These are phyloP conservation scores for Buphagus erythrorhynchus DNA, from an alignment of 2,797 vertebrate genomes.

Conservation along the genomic window DNA sequence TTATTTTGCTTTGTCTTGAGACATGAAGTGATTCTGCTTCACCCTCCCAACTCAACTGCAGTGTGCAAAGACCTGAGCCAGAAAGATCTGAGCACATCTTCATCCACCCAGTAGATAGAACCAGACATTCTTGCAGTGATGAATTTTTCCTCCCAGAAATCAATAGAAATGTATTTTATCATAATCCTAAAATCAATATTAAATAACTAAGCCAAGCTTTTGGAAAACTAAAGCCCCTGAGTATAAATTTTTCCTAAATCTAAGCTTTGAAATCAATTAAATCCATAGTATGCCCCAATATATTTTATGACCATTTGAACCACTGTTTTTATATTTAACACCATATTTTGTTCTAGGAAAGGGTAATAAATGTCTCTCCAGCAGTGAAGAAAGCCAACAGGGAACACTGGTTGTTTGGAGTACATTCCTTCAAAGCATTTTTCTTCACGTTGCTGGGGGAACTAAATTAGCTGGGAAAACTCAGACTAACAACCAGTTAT, in stretches of 20 bases:
- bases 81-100: neutral
- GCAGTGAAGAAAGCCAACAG: conserved; percentile 38
- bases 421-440: conserved; percentile 2
- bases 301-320: conserved; percentile 59
- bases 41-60: neutral
- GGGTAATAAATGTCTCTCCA: conserved; percentile 46
- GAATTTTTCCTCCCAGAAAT: conserved; percentile 49
- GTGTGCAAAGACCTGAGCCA: neutral
- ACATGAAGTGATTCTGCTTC: neutral
- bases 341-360: conserved; percentile 8
- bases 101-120: neutral
- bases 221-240: conserved; percentile 11
- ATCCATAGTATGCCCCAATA: conserved; percentile 19
- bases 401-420: conserved; percentile 1
- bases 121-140: conserved; percentile 16
- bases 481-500: conserved; percentile 31
- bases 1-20: neutral
- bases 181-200: conserved; percentile 73
- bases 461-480: conserved; percentile 58
- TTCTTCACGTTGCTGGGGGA: conserved; percentile 21
- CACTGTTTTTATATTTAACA: conserved; percentile 57
- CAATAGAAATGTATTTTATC: conserved; percentile 60
- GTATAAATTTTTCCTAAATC: conserved; percentile 65
- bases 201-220: conserved; percentile 61
- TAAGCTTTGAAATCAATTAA: conserved; percentile 63